These are phyloP conservation scores for Lagorchestes hirsutus DNA, from an alignment of 2,797 vertebrate species.

Conservation along the genomic window DNA sequence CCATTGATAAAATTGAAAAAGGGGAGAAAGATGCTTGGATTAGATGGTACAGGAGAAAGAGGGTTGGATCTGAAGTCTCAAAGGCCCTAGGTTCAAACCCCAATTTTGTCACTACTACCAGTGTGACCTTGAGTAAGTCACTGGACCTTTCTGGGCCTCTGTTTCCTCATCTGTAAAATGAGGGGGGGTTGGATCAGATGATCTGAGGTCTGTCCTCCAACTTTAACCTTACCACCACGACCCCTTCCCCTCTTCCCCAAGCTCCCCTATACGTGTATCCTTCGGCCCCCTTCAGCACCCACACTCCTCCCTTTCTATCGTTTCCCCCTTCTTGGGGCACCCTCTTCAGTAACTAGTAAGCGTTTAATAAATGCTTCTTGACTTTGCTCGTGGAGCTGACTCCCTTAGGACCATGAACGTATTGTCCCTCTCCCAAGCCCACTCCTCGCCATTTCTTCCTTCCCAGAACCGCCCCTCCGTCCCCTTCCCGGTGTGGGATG, in stretches of 20 bases:
- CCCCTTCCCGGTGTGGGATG: too few relatives aligned
- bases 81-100: neutral
- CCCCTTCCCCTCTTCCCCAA: neutral
- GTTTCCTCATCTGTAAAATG: neutral
- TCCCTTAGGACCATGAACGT: neutral
- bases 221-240: too few relatives aligned
- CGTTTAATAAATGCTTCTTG: neutral
- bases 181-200: neutral
- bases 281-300: neutral
- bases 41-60: neutral
- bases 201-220: neutral
- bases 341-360: neutral
- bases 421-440: rapidly evolving
- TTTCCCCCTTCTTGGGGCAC: neutral
- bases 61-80: neutral
- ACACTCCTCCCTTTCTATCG: neutral
- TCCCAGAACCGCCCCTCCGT: neutral
- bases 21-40: neutral
- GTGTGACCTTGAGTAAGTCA: neutral
- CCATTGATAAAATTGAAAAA: neutral
- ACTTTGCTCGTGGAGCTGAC: neutral
- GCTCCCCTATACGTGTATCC: neutral
- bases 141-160: neutral
- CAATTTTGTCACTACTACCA: neutral
- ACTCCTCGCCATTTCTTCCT: too few relatives aligned